These are phyloP conservation scores for Oceanodroma leucorhoa DNA, from an alignment of 2,797 vertebrate genomes.

Conservation along the genomic window DNA sequence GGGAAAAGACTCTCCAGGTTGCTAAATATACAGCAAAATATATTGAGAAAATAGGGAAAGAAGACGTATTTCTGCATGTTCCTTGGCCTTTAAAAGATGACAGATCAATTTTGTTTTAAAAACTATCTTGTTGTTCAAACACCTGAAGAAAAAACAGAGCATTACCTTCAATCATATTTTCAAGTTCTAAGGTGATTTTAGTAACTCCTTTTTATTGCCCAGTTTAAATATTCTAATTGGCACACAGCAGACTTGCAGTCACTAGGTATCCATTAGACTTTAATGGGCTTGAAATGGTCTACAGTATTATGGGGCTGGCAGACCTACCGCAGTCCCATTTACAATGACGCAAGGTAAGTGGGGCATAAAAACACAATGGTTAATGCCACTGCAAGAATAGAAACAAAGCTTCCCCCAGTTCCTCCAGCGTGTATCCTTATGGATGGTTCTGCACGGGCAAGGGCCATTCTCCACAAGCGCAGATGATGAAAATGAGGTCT, in stretches of 20 bases:
- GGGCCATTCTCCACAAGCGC: not conserved
- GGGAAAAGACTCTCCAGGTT: not conserved
- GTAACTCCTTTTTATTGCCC: conserved; percentile 56
- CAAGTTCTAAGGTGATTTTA: conserved; percentile 54
- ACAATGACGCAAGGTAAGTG: not conserved
- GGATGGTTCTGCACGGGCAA: not conserved
- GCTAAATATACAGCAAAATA: conserved; percentile 2
- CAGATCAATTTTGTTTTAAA: not conserved
- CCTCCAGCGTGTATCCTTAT: accelerated
- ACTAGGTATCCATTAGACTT: conserved; percentile 35
- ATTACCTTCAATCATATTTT: conserved; percentile 31
- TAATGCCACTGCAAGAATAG: not conserved
- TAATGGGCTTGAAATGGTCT: conserved; percentile 38
- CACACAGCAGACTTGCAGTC: conserved; percentile 7
- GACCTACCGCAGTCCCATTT: conserved; percentile 25
- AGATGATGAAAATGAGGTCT: not conserved
- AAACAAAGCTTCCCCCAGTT: not conserved
- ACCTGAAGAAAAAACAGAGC: conserved; percentile 16
- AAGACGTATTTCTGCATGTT: not conserved
- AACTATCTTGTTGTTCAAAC: not conserved
- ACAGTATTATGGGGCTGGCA: not conserved
- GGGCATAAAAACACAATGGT: not conserved
- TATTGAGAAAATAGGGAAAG: not conserved
- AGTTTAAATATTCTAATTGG: conserved; percentile 63
- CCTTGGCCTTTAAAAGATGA: not conserved